A percentile compares a stretch with the other conserved stretches of the same genome.
Evolutionary conservation across 2,888 invertebrate genomes (phyloP).

Genomic region (Gymnocheta viridis): DNA sequence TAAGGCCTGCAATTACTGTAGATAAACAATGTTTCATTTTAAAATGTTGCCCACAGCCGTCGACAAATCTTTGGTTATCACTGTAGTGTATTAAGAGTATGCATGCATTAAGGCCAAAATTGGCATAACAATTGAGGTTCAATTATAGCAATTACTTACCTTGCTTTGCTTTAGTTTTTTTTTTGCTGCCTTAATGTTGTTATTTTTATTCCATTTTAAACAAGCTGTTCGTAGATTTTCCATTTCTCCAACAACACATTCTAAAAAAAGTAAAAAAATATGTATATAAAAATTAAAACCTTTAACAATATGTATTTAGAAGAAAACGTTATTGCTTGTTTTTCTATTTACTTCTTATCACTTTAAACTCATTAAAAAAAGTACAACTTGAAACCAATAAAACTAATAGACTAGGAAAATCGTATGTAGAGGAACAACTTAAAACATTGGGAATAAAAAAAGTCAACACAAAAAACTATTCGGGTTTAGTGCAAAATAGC

Average conservation of each 20-base stretch:
- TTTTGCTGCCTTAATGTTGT: background rate
- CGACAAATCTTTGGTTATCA: background rate
- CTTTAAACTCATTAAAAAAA: slow-evolving; percentile 39
- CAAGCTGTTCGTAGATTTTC: background rate
- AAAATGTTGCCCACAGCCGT: background rate
- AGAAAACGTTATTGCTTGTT: slow-evolving; percentile 28
- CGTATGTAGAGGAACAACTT: background rate
- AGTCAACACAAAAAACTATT: background rate
- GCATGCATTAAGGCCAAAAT: slow-evolving; percentile 3
- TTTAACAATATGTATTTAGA: slow-evolving; percentile 22
- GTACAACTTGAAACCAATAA: slow-evolving; percentile 16
- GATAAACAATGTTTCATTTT: slow-evolving; percentile 19
- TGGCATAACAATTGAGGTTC: slow-evolving; percentile 48
- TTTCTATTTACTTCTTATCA: slow-evolving; percentile 15
- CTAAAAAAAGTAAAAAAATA: slow-evolving; percentile 15
- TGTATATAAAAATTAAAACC: background rate
- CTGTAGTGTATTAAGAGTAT: background rate
- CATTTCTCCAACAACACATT: background rate
- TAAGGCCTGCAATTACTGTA: background rate
- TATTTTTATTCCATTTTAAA: background rate
- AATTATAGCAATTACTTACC: slow-evolving; percentile 42
- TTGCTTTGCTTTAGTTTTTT: background rate
- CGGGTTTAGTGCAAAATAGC: background rate
- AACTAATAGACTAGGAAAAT: slow-evolving; percentile 4
- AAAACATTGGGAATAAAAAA: background rate